Evolutionary conservation across 2,113 vertebrate genomes (phyloP).

Genomic region (Urocynchramus pylzowi): DNA sequence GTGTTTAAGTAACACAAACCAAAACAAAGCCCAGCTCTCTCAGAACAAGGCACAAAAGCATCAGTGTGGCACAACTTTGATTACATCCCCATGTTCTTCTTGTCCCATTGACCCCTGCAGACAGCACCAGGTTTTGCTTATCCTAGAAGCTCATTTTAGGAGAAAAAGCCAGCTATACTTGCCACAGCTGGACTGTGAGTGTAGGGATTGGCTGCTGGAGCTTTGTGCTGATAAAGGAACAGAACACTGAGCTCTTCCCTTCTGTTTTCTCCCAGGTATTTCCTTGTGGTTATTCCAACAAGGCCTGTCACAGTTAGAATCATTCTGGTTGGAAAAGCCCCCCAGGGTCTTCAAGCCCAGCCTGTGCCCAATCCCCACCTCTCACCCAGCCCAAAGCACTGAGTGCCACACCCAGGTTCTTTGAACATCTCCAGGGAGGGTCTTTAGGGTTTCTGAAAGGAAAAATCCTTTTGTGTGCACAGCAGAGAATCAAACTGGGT

Average conservation of each 20-base stretch:
- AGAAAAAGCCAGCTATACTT: not conserved
- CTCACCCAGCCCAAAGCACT: not conserved
- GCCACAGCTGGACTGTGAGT: not conserved
- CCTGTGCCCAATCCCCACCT: rapidly evolving
- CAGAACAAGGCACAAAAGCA: not conserved
- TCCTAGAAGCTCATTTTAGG: not conserved
- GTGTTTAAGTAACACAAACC: not conserved
- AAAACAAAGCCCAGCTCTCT: not conserved
- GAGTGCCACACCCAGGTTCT: not conserved
- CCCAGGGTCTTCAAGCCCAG: not conserved
- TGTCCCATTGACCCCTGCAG: not conserved
- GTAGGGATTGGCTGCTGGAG: not conserved
- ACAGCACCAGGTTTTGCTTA: not conserved
- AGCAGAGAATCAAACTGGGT: not conserved
- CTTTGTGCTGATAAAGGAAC: not conserved
- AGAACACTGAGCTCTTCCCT: not conserved
- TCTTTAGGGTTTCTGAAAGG: not conserved
- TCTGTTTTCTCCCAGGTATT: not conserved
- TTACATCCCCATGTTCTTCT: not conserved
- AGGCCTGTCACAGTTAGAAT: not conserved
- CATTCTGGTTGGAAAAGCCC: not conserved
- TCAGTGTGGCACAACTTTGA: not conserved
- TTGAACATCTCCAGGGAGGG: not conserved
- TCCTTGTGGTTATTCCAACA: not conserved
- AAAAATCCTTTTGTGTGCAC: not conserved